Percentiles rank a stretch among this genome's conserved stretches.
phyloP scores from a whole-genome alignment of 2,113 vertebrate species.

The Grammomys dolichurus region DNA sequence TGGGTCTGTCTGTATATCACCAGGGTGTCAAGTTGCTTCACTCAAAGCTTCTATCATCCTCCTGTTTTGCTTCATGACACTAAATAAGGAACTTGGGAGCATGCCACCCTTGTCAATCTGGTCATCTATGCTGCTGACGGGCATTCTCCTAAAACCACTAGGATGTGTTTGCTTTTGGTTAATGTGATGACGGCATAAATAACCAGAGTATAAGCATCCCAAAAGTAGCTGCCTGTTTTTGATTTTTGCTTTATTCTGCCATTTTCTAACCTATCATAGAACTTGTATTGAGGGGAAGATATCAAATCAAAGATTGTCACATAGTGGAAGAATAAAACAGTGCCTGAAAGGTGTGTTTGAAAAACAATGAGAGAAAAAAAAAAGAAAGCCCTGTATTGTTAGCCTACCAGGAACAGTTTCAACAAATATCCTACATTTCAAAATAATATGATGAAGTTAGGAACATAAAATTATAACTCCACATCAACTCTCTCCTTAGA shows the following conservation, averaged over 20 bases:
- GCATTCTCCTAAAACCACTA: neutral
- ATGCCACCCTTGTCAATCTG: neutral
- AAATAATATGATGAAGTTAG: constrained; percentile 42
- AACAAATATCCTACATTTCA: constrained; percentile 48
- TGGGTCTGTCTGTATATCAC: neutral
- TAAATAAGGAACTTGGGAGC: neutral
- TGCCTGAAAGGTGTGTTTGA: constrained; percentile 22
- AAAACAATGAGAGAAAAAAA: neutral
- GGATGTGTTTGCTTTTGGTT: neutral
- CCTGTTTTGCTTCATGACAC: neutral
- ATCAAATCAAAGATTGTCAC: neutral
- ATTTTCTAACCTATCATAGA: neutral
- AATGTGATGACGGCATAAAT: neutral
- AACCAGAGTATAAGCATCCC: neutral
- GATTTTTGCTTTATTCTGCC: neutral
- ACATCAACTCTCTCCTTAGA: constrained; percentile 55
- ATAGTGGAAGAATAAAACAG: neutral
- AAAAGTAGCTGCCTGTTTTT: neutral
- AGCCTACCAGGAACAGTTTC: constrained; percentile 33
- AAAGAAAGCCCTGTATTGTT: neutral
- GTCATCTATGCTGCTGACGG: neutral
- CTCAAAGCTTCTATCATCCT: neutral
- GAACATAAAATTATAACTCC: constrained; percentile 61
- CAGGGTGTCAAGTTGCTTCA: neutral
- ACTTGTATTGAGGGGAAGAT: neutral